Conservation (phyloP, 1,140 invertebrate genomes). For the Marisa cornuarietis region DNA sequence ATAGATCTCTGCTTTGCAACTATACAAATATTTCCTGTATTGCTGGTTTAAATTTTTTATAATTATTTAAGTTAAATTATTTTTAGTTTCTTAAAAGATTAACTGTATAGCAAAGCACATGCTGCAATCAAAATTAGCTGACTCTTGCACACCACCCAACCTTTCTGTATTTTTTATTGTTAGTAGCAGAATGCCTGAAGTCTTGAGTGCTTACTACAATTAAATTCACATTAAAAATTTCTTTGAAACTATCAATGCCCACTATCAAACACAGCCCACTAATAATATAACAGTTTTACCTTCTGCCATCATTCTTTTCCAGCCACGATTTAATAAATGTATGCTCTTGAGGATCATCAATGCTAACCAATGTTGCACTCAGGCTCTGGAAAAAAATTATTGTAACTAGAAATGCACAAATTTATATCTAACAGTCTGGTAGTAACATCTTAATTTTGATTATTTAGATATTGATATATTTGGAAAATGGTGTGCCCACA, state of each 20-base stretch:
- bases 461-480: too few species aligned
- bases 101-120: not conserved
- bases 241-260: too few species aligned
- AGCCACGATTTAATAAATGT: constrained; percentile 21
- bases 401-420: too few species aligned
- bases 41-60: not conserved
- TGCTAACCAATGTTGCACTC: constrained; percentile 25
- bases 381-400: constrained; percentile 17
- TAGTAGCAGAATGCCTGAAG: not conserved
- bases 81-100: not conserved
- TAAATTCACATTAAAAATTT: too few species aligned
- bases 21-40: too few species aligned
- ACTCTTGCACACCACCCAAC: not conserved
- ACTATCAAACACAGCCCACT: too few species aligned
- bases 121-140: too few species aligned
- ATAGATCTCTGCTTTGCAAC: too few species aligned
- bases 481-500: too few species aligned
- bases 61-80: not conserved
- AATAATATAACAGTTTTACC: constrained; percentile 14
- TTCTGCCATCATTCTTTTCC: constrained; percentile 19
- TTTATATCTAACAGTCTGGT: too few species aligned
- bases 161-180: constrained; percentile 2
- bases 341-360: constrained; percentile 24
- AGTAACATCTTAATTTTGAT: too few species aligned
- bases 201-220: not conserved